Evolutionary conservation across 1,140 invertebrate species (phyloP), one percentile per base, ranked within the genome.

Genomic region (Triops longicaudatus): DNA sequence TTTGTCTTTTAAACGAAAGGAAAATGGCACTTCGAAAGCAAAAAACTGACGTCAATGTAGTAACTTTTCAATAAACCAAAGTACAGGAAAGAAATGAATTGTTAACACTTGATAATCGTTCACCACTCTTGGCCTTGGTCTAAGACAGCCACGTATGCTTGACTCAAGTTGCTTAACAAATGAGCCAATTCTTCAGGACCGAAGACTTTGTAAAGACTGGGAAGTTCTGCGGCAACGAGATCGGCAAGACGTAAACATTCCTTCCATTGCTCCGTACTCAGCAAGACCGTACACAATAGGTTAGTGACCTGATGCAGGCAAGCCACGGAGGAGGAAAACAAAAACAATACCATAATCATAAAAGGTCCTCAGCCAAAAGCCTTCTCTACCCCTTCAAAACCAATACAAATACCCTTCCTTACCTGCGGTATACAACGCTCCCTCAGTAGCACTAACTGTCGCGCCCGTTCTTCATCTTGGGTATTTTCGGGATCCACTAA

Each of bases 171-270:
- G 1, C 42, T 73, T 14, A 72, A 26, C 71, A 77, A 43, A 26
- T 43, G 71, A 28, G 72, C 28, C 37, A 77, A 43, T 42, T 77
- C 72, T 11, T 73, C 72, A 17, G 76, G 72, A n/a, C 72, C 43
- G 26, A 71, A 77, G 11, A 88, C 87, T 83, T 92, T 90, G 79
- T 95, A 96, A 0, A 97, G 82, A 81, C 89, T 86, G 81, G 93
- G 85, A 77, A 90, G 89, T 83, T 96, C 93, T 12, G 89, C 88
- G 10, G 92, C 89, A 75, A 97, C 85, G 73, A 92, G 85, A 84
- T 96, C 91, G 6, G 92, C 90, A 11, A 97, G 82, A 81, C 93
- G 89, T 26, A 96, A 82, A 81, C 92, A 92, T 82, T 93, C 91
- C 50, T 89, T 87, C 80, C 92, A 91, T 79, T 92, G 88, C 79